Base-by-base conservation (phyloP, 2,888 invertebrate species). In the Standfussiana lucernea region DNA sequence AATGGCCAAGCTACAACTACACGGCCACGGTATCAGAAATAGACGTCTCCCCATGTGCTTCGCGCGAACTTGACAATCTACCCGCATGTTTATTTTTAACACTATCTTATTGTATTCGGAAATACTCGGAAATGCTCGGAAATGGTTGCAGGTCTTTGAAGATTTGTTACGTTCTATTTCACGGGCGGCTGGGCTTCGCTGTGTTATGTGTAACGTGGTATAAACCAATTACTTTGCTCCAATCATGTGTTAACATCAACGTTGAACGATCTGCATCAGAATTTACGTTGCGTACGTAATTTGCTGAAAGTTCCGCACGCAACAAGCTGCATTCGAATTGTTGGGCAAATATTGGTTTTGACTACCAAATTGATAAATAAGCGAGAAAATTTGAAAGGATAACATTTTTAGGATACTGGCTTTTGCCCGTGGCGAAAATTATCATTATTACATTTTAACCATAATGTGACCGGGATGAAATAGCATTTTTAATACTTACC, bases 51-150 rank as follows among this genome's bases (percentile, higher is more conserved):
- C 96, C 95, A 93, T 92, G 88, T 89, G 90, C 89, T 91, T 86
- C 89, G 90, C 94, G 95, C 95, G 93, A 96, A 96, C 96, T 96
- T 96, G 95, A 95, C 94, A 95, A 95, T 95, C 91, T 93, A 94
- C 93, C 92, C 92, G 90, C 89, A 91, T 91, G 94, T 93, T 93
- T 96, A 96, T 95, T 95, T 96, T 93, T 93, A 94, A 91, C 91
- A 92, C 92, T 93, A 93, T 93, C 94, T 95, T 93, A 95, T 95
- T 95, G 95, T 95, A 93, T 93, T 93, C 92, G 91, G 92, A 93
- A 94, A 94, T 93, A 93, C 90, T 89, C 91, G 93, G 92, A 93
- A 93, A 92, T 86, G 77, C 79, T 77, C 79, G 77, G 64, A 80
- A 79, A 83, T 82, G 35, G 74, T 81, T 70, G 85, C 73, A 71